Conservation (phyloP, 2,888 invertebrate species). For the Heteromurus nitidus region DNA sequence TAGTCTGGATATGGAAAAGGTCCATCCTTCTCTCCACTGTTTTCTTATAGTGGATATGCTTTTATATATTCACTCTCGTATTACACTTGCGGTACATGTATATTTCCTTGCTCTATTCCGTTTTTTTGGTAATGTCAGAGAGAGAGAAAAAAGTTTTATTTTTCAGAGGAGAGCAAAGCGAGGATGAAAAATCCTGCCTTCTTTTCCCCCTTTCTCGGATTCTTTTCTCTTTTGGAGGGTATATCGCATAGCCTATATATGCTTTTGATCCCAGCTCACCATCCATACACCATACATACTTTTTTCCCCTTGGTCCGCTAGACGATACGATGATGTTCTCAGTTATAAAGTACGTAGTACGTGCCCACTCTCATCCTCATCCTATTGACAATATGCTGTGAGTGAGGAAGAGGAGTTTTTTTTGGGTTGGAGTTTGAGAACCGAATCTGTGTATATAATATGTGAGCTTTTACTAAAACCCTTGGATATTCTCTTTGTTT, state of each 20-base stretch:
- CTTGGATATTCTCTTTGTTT: slow-evolving; percentile 21
- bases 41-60: neutral
- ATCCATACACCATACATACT: neutral
- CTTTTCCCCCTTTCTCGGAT: slow-evolving; percentile 34
- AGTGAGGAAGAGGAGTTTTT: too few species aligned
- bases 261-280: neutral
- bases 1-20: too few species aligned
- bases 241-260: neutral
- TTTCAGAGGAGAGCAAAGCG: neutral
- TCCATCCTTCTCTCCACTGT: slow-evolving; percentile 15
- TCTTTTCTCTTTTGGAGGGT: slow-evolving; percentile 25
- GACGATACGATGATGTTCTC: neutral
- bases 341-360: neutral
- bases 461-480: slow-evolving; percentile 10
- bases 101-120: neutral
- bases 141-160: neutral
- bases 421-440: too few species aligned
- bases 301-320: neutral
- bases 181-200: slow-evolving; percentile 29
- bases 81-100: too few species aligned
- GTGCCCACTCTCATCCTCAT: slow-evolving; percentile 8
- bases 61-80: neutral
- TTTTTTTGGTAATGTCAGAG: slow-evolving; percentile 17
- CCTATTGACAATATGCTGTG: slow-evolving; percentile 2
- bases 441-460: neutral